Evolutionary conservation across 2,797 vertebrate species (phyloP), one percentile per base, ranked within the genome.

Genomic region (Tinamus major): DNA sequence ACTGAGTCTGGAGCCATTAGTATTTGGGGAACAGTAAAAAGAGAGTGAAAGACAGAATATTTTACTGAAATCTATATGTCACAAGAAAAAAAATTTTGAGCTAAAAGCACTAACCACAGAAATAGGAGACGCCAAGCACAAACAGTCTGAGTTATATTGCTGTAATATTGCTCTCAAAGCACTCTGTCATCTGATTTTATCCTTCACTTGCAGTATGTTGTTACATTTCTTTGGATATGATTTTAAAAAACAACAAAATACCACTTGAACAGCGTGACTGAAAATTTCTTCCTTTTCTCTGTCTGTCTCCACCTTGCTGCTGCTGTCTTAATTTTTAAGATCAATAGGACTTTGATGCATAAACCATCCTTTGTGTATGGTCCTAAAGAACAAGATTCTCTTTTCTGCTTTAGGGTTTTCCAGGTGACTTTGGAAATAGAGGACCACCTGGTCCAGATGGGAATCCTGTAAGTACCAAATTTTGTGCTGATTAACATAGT

Each of bases 361-460:
- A 85, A 31, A 79, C 26, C 8, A 74, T 10, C 24, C 20, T 91
- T 59, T 1, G 1, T 46, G 12, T 46, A 44, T 59, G 37, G 33
- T 86, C 70, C 65, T 85, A 69, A 85, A 84, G 17, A 85, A 44
- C 4, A 53, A n/a, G 37, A 35, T 81, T 90, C 61, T 93, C 12
- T 79, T 5, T 85, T 94, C 49, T 87, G 13, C 33, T 92, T 64
- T 82, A 96, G 99, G 99, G 99, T 79, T 98, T 98, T 91, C 97
- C 98, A 41, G 99, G 99, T 86, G 98, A 98, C 85, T 97, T 96
- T 31, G 99, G 99, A 33, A 98, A 98, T 26, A 98, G 98, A 97
- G 99, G 99, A 9, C 97, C 98, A 31, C 98, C 98, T 44, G 99
- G 99, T 95, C 98, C 98, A 80, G 99, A 99, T 90, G 99, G 99